A percentile compares a stretch with the other conserved stretches of the same genome.
phyloP scores from a whole-genome alignment of 1,140 invertebrate species.

The Calycopis cecrops region DNA sequence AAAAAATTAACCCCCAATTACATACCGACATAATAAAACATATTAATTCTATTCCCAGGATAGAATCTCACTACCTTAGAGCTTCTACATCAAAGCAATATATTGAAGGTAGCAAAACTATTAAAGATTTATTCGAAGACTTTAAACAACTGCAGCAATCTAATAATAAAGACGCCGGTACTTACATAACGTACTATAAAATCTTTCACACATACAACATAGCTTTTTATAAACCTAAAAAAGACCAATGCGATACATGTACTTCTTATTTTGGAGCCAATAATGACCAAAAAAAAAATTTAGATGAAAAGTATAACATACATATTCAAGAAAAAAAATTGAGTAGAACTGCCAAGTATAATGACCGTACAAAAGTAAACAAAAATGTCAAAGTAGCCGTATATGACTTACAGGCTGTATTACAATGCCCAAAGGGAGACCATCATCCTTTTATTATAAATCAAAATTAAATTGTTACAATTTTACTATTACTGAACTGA shows the following conservation, averaged over 20 bases:
- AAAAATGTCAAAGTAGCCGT: slow-evolving; percentile 17
- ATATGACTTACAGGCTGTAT: slow-evolving; percentile 26
- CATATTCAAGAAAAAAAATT: slow-evolving; percentile 25
- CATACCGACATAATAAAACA: slow-evolving; percentile 9
- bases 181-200: slow-evolving; percentile 12
- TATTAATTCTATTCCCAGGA: slow-evolving; percentile 15
- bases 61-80: slow-evolving; percentile 18
- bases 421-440: slow-evolving; percentile 33
- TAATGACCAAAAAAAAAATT: slow-evolving; percentile 13
- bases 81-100: slow-evolving; percentile 9
- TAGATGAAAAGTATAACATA: slow-evolving; percentile 17
- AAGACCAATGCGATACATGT: slow-evolving; percentile 26
- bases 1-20: slow-evolving; percentile 1
- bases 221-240: slow-evolving; percentile 21
- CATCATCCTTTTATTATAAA: slow-evolving; percentile 55
- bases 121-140: slow-evolving; percentile 12
- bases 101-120: slow-evolving; percentile 12
- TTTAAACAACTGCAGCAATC: slow-evolving; percentile 2
- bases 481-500: slow-evolving; percentile 45
- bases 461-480: slow-evolving; percentile 64
- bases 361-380: slow-evolving; percentile 18
- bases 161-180: neutral
- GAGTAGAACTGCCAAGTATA: slow-evolving; percentile 14
- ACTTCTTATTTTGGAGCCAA: slow-evolving; percentile 9
- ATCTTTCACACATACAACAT: slow-evolving; percentile 19